Conservation (phyloP, 1,140 invertebrate species). For the Drosophila mauritiana region DNA sequence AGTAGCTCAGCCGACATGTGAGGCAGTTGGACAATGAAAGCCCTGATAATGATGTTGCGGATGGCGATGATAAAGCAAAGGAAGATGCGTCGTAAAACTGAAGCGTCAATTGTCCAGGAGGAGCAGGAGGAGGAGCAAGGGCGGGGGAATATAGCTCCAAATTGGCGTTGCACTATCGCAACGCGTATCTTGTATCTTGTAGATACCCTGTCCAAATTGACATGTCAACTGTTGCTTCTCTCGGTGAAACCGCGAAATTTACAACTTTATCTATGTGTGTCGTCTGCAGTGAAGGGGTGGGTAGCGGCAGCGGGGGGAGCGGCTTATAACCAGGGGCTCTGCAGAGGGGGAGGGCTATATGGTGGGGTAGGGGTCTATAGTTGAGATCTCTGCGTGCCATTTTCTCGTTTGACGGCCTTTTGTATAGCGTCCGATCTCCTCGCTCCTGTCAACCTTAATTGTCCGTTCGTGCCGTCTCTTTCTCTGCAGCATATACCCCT, state of each 20-base stretch:
- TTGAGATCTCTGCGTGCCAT: constrained; percentile 70
- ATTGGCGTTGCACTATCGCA: constrained; percentile 36
- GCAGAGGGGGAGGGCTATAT: not conserved
- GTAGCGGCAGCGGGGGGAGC: not conserved
- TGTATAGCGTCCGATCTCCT: constrained; percentile 36
- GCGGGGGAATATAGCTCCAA: constrained; percentile 6
- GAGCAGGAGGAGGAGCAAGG: not conserved
- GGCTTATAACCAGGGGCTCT: not conserved
- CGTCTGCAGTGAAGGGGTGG: constrained; percentile 25
- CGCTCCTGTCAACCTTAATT: constrained; percentile 60
- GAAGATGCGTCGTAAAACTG: constrained; percentile 66
- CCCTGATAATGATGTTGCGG: constrained; percentile 48
- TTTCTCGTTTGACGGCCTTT: constrained; percentile 81
- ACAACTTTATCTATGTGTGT: constrained; percentile 81
- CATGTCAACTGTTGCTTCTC: constrained; percentile 68
- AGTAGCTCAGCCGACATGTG: constrained; percentile 26
- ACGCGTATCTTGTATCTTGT: constrained; percentile 54
- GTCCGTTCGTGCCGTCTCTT: constrained; percentile 30
- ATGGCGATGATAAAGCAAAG: constrained; percentile 67
- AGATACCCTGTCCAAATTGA: constrained; percentile 61
- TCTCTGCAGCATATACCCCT: not conserved
- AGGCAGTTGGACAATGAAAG: constrained; percentile 45
- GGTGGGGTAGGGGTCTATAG: not conserved
- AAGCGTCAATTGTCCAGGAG: constrained; percentile 64
- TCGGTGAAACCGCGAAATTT: constrained; percentile 66